Percentiles rank a stretch among this genome's conserved stretches.
Conservation (phyloP, 2,113 vertebrate genomes). For the Mobula birostris region DNA sequence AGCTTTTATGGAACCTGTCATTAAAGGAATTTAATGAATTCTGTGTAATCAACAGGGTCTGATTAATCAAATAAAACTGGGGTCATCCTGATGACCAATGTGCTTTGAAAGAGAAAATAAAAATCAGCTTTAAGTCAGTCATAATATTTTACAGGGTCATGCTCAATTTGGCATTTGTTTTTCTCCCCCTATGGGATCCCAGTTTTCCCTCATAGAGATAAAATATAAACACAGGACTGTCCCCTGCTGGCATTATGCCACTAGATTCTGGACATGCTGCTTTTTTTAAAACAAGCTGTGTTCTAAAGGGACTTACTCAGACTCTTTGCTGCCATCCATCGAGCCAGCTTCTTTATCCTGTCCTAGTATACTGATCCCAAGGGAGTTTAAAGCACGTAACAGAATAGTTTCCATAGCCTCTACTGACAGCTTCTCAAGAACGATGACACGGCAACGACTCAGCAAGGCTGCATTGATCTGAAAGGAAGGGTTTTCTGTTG, state of each 20-base stretch:
- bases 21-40: not conserved
- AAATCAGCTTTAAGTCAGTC: not conserved
- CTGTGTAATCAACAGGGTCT: not conserved
- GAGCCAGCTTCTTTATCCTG: conserved; percentile 50
- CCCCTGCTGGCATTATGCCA: conserved; percentile 53
- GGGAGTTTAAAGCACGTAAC: conserved; percentile 65
- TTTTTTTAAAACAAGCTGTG: conserved; percentile 51
- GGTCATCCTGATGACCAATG: not conserved
- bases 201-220: not conserved
- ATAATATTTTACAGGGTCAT: not conserved
- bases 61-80: not conserved
- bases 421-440: conserved; percentile 80
- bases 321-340: conserved; percentile 54
- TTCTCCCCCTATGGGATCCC: not conserved
- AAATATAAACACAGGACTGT: conserved; percentile 14
- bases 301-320: conserved; percentile 70
- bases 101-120: not conserved
- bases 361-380: conserved; percentile 71
- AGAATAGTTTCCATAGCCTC: conserved; percentile 81
- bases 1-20: not conserved
- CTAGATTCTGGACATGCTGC: conserved; percentile 50
- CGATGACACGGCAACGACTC: conserved; percentile 88
- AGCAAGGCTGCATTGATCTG: conserved; percentile 88
- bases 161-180: not conserved
- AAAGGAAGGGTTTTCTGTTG: conserved; percentile 97